Percentiles rank a stretch among this genome's conserved stretches.
phyloP scores from a whole-genome alignment of 2,113 vertebrate genomes.

The Triplophysa rosa region DNA sequence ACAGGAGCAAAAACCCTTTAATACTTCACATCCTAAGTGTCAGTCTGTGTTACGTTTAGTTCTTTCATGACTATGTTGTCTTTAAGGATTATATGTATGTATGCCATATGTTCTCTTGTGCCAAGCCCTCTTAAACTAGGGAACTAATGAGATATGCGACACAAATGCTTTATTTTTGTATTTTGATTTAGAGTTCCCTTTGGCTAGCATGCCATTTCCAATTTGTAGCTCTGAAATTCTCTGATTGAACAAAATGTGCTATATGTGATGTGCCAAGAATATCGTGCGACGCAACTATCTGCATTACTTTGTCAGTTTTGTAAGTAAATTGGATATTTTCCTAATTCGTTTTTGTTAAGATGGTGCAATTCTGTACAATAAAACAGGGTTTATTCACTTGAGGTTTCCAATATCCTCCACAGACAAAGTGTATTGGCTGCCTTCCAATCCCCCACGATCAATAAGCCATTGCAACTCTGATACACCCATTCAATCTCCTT shows the following conservation, averaged over 20 bases:
- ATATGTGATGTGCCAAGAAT: neutral
- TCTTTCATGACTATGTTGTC: conserved; percentile 55
- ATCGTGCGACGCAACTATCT: conserved; percentile 46
- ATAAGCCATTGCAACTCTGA: conserved; percentile 52
- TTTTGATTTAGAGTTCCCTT: conserved; percentile 72
- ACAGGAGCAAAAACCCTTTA: conserved; percentile 72
- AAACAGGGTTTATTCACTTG: conserved; percentile 55
- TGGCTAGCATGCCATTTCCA: conserved; percentile 68
- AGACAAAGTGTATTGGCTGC: conserved; percentile 30
- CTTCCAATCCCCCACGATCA: conserved; percentile 46
- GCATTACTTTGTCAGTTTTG: conserved; percentile 68
- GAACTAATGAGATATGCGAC: conserved; percentile 56
- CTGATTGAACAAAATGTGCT: neutral
- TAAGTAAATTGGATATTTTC: conserved; percentile 68
- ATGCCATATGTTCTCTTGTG: conserved; percentile 73
- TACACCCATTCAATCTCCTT: conserved; percentile 28
- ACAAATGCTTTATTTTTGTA: conserved; percentile 80
- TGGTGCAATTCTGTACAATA: conserved; percentile 61
- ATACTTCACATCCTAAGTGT: conserved; percentile 53
- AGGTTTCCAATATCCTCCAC: conserved; percentile 49
- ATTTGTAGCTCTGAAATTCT: conserved; percentile 46
- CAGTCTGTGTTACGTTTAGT: conserved; percentile 44
- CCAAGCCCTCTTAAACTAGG: conserved; percentile 60
- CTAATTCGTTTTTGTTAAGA: conserved; percentile 66
- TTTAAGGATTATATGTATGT: conserved; percentile 58